phyloP scores from a whole-genome alignment of 2,113 vertebrate species.

The Lucifuga dentata region DNA sequence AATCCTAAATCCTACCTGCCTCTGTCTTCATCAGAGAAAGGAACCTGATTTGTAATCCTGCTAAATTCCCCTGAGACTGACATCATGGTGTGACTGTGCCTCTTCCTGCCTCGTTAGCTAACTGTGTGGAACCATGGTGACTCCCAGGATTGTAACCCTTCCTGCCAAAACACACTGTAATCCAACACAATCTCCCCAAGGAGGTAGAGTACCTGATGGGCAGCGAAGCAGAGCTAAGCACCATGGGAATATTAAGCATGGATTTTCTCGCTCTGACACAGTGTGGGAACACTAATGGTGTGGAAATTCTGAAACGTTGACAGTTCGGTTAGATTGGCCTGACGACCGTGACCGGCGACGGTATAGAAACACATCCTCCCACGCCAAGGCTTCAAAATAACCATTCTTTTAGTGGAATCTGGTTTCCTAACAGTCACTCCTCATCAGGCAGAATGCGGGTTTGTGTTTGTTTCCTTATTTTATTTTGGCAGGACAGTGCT shows the following conservation, averaged over 20 bases:
- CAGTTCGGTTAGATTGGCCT: neutral
- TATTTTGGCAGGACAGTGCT: too few relatives aligned
- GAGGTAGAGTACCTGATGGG: conserved; percentile 30
- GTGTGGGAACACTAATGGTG: conserved; percentile 1
- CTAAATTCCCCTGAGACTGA: conserved; percentile 50
- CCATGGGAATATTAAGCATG: conserved; percentile 23
- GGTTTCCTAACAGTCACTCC: too few relatives aligned
- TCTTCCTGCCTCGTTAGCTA: conserved; percentile 53
- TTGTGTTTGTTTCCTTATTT: too few relatives aligned
- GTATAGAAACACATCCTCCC: neutral
- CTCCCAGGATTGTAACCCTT: conserved; percentile 10
- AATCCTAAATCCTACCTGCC: neutral
- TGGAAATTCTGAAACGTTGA: conserved; percentile 4
- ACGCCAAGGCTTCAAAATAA: neutral
- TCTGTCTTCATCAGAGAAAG: conserved; percentile 17
- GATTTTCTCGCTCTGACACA: conserved; percentile 9
- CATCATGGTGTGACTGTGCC: conserved; percentile 11
- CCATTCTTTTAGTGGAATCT: too few relatives aligned
- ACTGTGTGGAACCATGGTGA: conserved; percentile 34
- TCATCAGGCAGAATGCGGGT: too few relatives aligned
- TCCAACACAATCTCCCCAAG: conserved; percentile 8
- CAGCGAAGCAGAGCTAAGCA: conserved; percentile 20
- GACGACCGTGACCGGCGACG: neutral
- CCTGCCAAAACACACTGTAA: conserved; percentile 18
- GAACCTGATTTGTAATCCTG: conserved; percentile 43